phyloP scores from a whole-genome alignment of 2,888 invertebrate species.

The Linnaemya tessellans region DNA sequence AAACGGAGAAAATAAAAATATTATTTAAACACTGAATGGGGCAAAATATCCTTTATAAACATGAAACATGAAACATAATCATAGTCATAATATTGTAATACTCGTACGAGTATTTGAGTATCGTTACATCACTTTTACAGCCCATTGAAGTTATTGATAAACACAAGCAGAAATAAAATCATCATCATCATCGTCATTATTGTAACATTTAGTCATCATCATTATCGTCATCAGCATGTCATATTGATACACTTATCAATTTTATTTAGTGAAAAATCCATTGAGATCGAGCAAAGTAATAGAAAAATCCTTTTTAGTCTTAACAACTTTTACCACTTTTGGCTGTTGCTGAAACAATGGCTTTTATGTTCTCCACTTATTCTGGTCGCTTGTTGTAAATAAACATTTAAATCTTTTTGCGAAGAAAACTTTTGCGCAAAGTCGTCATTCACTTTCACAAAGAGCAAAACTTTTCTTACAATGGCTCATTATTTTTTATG shows the following conservation, averaged over 20 bases:
- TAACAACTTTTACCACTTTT: conserved; percentile 54
- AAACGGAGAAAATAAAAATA: conserved; percentile 41
- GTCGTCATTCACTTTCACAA: conserved; percentile 50
- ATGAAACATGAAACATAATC: conserved; percentile 56
- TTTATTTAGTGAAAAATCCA: conserved; percentile 66
- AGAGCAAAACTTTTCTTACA: conserved; percentile 71
- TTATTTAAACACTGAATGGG: conserved; percentile 31
- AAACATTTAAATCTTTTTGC: conserved; percentile 70
- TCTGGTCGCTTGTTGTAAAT: conserved; percentile 56
- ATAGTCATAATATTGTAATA: conserved; percentile 25
- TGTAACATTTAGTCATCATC: conserved; percentile 24
- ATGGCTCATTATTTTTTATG: conserved; percentile 81
- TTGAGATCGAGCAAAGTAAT: conserved; percentile 29
- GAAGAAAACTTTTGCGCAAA: conserved; percentile 56
- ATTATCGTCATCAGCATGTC: conserved; percentile 51
- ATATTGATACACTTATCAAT: conserved; percentile 72
- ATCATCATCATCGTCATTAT: conserved; percentile 48
- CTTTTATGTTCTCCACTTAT: conserved; percentile 45
- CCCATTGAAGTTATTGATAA: conserved; percentile 56
- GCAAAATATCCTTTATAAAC: conserved; percentile 50
- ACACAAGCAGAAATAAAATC: conserved; percentile 68
- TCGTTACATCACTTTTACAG: conserved; percentile 64
- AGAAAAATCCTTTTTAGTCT: conserved; percentile 58
- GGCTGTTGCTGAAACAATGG: conserved; percentile 59
- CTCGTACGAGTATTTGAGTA: conserved; percentile 15